Evolutionary conservation across 2,797 vertebrate genomes (phyloP), one percentile per base, ranked within the genome.

Genomic region (Catharus ustulatus): DNA sequence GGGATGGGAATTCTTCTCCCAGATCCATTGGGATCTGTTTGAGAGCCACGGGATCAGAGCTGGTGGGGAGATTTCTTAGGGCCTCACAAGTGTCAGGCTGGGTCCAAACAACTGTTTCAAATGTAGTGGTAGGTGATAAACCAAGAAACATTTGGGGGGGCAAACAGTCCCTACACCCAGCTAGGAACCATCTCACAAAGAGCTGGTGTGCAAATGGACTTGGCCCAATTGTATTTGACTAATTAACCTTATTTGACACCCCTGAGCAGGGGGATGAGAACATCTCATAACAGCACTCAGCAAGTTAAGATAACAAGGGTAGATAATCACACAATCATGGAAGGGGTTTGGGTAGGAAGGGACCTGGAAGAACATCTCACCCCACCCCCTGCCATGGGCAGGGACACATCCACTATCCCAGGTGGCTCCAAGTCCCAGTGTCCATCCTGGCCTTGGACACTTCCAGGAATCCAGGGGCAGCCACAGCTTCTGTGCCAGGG

Each of bases 331-430:
- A 23, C 20, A 42, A 1, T 16, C 12, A 46, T 9, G 10, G 49
- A 23, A 46, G 29, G 36, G 36, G 36, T 57, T 30, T 42, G 43
- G 51, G 43, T n/a, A 17, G 52, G 52, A 51, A 51, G 11, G 21
- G 17, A 32, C 26, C 30, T 42, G 7, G 3, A 26, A 36, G 11
- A 0, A 0, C 69, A 66, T 14, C 59, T 5, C 4, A 6, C 29
- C 1, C 49, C n/a, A 22, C 18, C 13, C 20, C 34, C 46, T n/a
- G 30, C 24, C 38, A 15, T n/a, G 54, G 20, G 29, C 48, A 85
- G 46, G 43, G 67, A 68, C 72, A 61, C 29, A 29, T 0, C n/a
- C 55, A 40, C 55, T 8, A 0, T 16, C n/a, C 55, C 63, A 52
- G 40, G 63, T 2, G 34, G 55, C 15, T 76, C 72, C 63, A 21